Evolutionary conservation across 2,113 vertebrate genomes (phyloP), one percentile per base, ranked within the genome.

Genomic region (Centropus unirufus): DNA sequence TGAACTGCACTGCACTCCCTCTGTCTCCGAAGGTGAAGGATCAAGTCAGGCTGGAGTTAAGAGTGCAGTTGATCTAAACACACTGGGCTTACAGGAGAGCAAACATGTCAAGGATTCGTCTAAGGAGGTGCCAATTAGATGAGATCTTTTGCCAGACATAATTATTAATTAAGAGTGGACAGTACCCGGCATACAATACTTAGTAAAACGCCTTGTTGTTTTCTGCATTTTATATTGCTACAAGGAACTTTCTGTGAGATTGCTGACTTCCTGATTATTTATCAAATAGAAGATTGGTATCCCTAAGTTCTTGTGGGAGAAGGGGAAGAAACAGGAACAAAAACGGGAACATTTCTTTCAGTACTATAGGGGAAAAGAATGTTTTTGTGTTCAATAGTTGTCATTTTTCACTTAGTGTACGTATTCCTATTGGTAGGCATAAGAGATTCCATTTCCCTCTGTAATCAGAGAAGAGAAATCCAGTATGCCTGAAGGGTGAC

Each of bases 261-360:
- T 78, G 8, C 20, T 62, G 16, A 26, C 12, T 13, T 66, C 32
- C 29, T 26, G 5, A 15, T 46, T 44, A 21, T 20, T 69, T 83
- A 29, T 51, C 29, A 51, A 20, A 51, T 20, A 23, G 3, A 54
- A 57, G n/a, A n/a, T 61, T 73, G n/a, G 12, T 72, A 55, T 64
- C 24, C 0, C 0, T 22, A 18, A 52, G 3, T 61, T 70, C 16
- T 54, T 78, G 20, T n/a, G 10, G 24, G 24, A 30, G 39, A 77
- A 39, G 8, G 13, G 21, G 2, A 8, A 64, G 36, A 74, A 92
- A 10, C 5, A 27, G 44, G 44, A 82, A 34, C 22, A 54, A n/a
- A 63, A 64, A 8, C 8, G 8, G 15, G 18, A 68, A 12, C 3
- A 2, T 22, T 32, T 57, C 34, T 29, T 91, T 87, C 11, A 16